Conservation (phyloP, 2,888 invertebrate species). For the Troides aeacus region DNA sequence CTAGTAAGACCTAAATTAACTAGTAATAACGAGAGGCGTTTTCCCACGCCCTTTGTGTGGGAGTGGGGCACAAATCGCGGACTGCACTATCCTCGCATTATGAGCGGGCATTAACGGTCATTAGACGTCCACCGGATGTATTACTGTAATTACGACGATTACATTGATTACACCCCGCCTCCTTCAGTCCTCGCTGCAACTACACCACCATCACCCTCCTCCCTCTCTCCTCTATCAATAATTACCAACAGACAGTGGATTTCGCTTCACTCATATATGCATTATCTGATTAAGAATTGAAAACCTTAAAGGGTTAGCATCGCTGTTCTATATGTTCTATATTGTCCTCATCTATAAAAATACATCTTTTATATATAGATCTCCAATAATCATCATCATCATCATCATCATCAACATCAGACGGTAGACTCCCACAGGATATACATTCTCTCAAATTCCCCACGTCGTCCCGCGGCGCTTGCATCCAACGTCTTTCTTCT, state of each 20-base stretch:
- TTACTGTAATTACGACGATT: conserved; percentile 47
- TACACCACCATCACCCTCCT: background rate
- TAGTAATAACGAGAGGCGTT: background rate
- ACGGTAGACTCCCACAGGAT: too few species aligned
- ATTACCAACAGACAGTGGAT: conserved; percentile 20
- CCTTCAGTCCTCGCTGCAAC: background rate
- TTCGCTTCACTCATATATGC: conserved; percentile 17
- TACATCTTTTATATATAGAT: too few species aligned
- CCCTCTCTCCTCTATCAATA: conserved; percentile 8
- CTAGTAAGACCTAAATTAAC: too few species aligned
- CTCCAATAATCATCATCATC: too few species aligned
- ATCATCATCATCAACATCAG: too few species aligned
- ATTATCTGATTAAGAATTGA: conserved; percentile 20
- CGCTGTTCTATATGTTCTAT: background rate
- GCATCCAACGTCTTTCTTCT: too few species aligned
- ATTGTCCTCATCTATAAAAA: too few species aligned
- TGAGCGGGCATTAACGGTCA: conserved; percentile 29
- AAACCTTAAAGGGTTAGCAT: background rate
- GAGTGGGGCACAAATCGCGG: conserved; percentile 1
- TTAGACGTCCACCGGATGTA: conserved; percentile 35
- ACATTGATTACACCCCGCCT: conserved; percentile 36
- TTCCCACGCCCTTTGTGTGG: conserved; percentile 21
- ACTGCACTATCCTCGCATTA: conserved; percentile 17
- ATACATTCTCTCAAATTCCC: too few species aligned
- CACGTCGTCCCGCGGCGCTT: too few species aligned